phyloP scores from a whole-genome alignment of 2,888 invertebrate genomes.

The Leucoma salicis region DNA sequence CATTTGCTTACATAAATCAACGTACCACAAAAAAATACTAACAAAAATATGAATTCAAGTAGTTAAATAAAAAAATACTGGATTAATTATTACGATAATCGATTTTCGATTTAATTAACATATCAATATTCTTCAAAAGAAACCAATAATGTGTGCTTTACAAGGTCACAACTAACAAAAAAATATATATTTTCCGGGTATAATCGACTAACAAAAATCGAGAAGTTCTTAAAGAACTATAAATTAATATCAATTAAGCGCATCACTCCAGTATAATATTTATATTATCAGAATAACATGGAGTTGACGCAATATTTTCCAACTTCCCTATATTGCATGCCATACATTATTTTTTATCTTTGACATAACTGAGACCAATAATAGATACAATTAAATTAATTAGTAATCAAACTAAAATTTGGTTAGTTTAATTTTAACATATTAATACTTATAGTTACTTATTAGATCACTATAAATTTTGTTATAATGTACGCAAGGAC shows the following conservation, averaged over 20 bases:
- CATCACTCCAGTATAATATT: conserved; percentile 20
- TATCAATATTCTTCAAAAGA: background rate
- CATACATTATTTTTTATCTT: conserved; percentile 62
- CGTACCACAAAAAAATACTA: conserved; percentile 39
- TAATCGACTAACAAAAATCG: conserved; percentile 32
- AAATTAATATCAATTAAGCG: conserved; percentile 20
- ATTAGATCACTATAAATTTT: conserved; percentile 61
- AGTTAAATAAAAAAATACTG: conserved; percentile 32
- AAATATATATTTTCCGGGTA: conserved; percentile 13
- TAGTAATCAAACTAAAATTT: conserved; percentile 66
- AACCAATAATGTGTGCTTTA: background rate
- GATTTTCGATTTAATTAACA: conserved; percentile 24
- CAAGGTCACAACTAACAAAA: background rate
- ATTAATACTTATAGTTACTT: conserved; percentile 56
- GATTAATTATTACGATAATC: conserved; percentile 26
- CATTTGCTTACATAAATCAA: conserved; percentile 28
- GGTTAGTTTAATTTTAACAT: conserved; percentile 60
- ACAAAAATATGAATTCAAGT: conserved; percentile 41
- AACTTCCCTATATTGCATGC: conserved; percentile 32
- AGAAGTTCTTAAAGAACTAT: conserved; percentile 33
- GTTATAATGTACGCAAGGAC: conserved; percentile 9
- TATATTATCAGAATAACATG: too few species aligned
- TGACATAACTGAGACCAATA: conserved; percentile 79
- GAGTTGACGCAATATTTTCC: conserved; percentile 17
- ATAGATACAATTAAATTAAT: conserved; percentile 48